Evolutionary conservation across 2,888 invertebrate genomes (phyloP).

Genomic region (Terebella lapidaria): DNA sequence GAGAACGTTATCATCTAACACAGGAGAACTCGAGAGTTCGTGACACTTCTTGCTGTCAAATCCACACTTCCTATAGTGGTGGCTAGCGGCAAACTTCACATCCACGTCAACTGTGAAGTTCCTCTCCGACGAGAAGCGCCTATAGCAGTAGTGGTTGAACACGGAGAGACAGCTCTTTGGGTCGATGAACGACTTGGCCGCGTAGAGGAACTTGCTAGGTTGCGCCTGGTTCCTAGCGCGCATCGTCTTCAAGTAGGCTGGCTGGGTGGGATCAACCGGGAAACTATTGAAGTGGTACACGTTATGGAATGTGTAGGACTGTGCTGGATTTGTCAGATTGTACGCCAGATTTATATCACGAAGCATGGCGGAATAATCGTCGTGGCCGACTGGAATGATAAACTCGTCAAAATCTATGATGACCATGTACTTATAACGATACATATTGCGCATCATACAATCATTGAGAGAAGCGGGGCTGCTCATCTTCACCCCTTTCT

Average conservation of each 20-base stretch:
- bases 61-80: conserved; percentile 21
- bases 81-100: conserved; percentile 13
- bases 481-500: conserved; percentile 11
- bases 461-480: conserved; percentile 25
- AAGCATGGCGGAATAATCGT: conserved; percentile 15
- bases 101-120: conserved; percentile 10
- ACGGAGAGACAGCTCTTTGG: conserved; percentile 19
- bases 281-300: conserved; percentile 20
- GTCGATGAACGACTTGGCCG: conserved; percentile 17
- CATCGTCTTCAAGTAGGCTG: conserved; percentile 7
- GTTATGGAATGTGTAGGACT: conserved; percentile 21
- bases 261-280: conserved; percentile 4
- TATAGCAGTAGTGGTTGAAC: conserved; percentile 26
- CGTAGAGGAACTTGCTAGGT: conserved; percentile 10
- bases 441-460: conserved; percentile 26
- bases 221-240: not conserved
- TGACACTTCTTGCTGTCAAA: conserved; percentile 9
- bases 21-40: too few relatives aligned
- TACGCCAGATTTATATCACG: conserved; percentile 6
- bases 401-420: conserved; percentile 17
- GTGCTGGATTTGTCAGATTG: conserved; percentile 5
- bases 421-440: conserved; percentile 13
- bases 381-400: conserved; percentile 15
- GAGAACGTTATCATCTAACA: too few relatives aligned
- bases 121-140: conserved; percentile 5